Percentiles rank a stretch among this genome's conserved stretches.
phyloP scores from a whole-genome alignment of 1,140 invertebrate genomes.

The Bicyclus anynana region DNA sequence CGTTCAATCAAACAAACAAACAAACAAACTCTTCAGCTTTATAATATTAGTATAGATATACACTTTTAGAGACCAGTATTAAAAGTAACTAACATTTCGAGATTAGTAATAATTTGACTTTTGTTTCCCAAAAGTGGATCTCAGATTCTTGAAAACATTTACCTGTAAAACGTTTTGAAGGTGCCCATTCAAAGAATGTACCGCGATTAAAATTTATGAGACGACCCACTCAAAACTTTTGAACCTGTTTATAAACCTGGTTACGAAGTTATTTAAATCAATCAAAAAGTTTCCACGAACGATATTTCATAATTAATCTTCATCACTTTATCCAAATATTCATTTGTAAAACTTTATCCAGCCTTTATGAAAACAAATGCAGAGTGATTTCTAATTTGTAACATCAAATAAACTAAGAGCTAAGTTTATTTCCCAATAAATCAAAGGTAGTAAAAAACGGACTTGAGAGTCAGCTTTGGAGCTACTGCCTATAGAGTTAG shows the following conservation, averaged over 20 bases:
- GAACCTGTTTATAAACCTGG: conserved; percentile 9
- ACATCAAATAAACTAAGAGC: not conserved
- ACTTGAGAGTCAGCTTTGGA: no score
- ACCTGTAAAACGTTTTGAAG: not conserved
- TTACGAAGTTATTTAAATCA: conserved; percentile 22
- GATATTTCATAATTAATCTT: conserved; percentile 29
- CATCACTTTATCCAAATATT: conserved; percentile 20
- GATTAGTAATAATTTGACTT: no score
- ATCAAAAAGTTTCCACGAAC: conserved; percentile 22
- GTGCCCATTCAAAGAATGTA: not conserved
- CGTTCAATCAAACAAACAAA: no score
- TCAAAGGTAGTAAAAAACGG: no score
- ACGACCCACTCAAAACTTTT: not conserved
- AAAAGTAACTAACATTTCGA: no score
- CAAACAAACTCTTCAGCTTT: no score
- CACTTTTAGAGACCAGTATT: no score
- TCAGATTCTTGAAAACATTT: not conserved
- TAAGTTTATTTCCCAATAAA: not conserved
- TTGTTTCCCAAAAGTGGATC: no score
- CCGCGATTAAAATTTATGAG: conserved; percentile 2
- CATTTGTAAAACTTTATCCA: conserved; percentile 18
- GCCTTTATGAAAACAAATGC: conserved; percentile 16
- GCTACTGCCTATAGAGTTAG: no score
- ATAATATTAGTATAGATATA: no score
- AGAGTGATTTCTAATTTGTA: conserved; percentile 10